Conservation (phyloP, 2,797 vertebrate genomes). For the Urophycis tenuis region DNA sequence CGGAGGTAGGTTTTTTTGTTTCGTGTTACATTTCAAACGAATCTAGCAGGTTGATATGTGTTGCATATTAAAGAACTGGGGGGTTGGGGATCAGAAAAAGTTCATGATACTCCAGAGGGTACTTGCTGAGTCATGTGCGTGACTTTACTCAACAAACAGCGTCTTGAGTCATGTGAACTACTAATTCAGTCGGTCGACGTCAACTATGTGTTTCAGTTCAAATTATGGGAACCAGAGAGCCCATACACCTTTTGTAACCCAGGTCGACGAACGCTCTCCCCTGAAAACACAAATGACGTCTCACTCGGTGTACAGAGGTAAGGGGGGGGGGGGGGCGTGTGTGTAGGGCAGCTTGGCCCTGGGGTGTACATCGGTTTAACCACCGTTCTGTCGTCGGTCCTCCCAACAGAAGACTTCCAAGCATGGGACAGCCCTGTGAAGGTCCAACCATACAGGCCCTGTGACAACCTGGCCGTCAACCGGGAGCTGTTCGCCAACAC, state of each 20-base stretch:
- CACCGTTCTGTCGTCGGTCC: not conserved
- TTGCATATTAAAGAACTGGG: not conserved
- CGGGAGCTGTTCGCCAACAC: not conserved
- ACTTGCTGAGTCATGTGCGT: not conserved
- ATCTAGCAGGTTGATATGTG: not conserved
- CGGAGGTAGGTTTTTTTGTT: not conserved
- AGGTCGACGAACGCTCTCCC: conserved; percentile 13
- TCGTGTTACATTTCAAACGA: not conserved
- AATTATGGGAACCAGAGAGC: not conserved
- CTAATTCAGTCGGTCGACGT: no score
- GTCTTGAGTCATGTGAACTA: not conserved
- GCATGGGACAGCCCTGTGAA: conserved; percentile 19
- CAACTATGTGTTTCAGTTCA: not conserved
- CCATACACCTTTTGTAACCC: not conserved
- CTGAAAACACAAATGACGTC: conserved; percentile 13
- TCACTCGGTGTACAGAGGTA: conserved; percentile 47
- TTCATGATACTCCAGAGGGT: not conserved
- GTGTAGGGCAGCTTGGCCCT: not conserved
- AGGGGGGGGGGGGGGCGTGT: no score
- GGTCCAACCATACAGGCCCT: not conserved
- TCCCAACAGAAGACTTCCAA: conserved; percentile 44
- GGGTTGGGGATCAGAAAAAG: not conserved
- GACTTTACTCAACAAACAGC: no score
- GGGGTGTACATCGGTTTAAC: not conserved
- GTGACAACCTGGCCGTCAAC: conserved; percentile 26